Evolutionary conservation across 1,140 invertebrate species (phyloP), one percentile per base, ranked within the genome.

Genomic region (Papilio polytes): DNA sequence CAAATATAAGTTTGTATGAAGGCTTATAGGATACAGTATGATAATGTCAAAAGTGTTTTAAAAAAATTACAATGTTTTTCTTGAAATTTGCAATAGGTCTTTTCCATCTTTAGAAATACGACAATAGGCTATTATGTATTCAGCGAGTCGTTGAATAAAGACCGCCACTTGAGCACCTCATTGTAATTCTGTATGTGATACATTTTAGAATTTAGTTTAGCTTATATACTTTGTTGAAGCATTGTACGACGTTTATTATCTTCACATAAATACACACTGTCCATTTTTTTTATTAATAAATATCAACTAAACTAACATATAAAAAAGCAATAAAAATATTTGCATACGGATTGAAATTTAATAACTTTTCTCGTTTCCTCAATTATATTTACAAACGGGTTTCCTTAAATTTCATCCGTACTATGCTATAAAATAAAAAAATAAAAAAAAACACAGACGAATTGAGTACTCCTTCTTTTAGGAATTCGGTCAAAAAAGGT

Each of bases 91-190:
- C 20, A 59, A 26, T 13, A 63, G 20, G 20, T 63, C 59, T 63
- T 10, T 63, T 26, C 59, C 20, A 63, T 18, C 22, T 63, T 63
- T 63, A 63, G 59, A 63, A 26, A 63, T 13, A 63, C 59, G 53
- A 56, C 53, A 63, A 63, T 26, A 63, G 59, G 10, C 59, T 63
- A 63, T 63, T 63, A 63, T 63, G 59, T 26, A 63, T 63, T 63
- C 59, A 63, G 20, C 26, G 59, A 63, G 3, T 63, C 59, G 9
- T 22, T 20, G 59, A 63, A 63, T 63, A 63, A 18, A 63, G 9
- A 63, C 59, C 59, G 20, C 59, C 20, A 63, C 59, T 22, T 63
- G n/a, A 22, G 59, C n/a, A 63, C 3, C 12, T 63, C 59, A 63
- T 63, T 63, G 59, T 63, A 20, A 63, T 63, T 63, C 59, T 10